Evolutionary conservation across 2,888 invertebrate genomes (phyloP).

Genomic region (Rhagonycha fulva): DNA sequence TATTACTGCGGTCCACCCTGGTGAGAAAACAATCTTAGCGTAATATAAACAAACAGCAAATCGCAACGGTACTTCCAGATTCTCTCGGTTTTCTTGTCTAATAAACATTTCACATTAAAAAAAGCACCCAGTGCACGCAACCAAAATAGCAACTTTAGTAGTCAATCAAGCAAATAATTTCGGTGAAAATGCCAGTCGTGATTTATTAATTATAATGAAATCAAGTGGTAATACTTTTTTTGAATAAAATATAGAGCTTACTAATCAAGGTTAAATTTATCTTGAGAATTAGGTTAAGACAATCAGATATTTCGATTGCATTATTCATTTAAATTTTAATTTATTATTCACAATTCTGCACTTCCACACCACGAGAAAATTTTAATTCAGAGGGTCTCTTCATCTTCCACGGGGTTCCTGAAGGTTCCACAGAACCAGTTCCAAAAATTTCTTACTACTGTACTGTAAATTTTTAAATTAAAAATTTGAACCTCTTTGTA

Average conservation of each 20-base stretch:
- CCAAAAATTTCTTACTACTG: not conserved
- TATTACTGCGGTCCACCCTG: conserved; percentile 25
- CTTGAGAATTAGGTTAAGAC: conserved; percentile 1
- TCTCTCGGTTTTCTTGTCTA: conserved; percentile 5
- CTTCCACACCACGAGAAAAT: not conserved
- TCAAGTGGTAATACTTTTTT: not conserved
- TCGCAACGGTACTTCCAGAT: conserved; percentile 17
- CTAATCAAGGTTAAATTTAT: not conserved
- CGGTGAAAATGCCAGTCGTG: not conserved
- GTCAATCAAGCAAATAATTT: conserved; percentile 2
- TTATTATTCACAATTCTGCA: not conserved
- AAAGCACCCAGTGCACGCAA: not conserved
- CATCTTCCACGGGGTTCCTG: too few relatives aligned
- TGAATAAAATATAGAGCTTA: not conserved
- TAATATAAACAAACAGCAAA: conserved; percentile 20
- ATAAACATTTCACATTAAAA: conserved; percentile 8
- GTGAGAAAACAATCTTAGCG: conserved; percentile 25
- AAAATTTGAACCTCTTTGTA: not conserved
- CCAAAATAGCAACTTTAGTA: not conserved
- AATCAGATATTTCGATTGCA: not conserved
- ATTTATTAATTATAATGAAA: conserved; percentile 5
- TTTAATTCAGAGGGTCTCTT: not conserved
- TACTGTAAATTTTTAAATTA: not conserved
- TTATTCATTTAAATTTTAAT: not conserved
- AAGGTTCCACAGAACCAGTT: too few relatives aligned